A percentile compares a stretch with the other conserved stretches of the same genome.
These are phyloP conservation scores for Thamnophis elegans DNA, from an alignment of 2,797 vertebrate genomes.

Conservation along the genomic window DNA sequence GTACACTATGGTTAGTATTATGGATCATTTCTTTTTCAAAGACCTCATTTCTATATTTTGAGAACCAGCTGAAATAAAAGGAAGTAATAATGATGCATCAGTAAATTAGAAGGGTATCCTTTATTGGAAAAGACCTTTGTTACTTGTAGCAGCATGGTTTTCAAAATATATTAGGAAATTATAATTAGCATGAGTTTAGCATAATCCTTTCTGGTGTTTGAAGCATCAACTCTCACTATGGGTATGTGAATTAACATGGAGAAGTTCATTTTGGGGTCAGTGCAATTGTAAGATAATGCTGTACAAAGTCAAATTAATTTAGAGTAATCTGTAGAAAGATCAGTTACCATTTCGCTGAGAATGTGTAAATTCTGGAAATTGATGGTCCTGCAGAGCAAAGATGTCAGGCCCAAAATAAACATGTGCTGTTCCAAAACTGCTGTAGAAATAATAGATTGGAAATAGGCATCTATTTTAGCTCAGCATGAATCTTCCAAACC, in stretches of 20 bases:
- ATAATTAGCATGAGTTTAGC: conserved; percentile 63
- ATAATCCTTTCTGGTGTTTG: conserved; percentile 54
- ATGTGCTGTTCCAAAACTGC: conserved; percentile 42
- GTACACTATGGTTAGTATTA: neutral
- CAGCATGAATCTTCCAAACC: conserved; percentile 20
- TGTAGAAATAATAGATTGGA: conserved; percentile 38
- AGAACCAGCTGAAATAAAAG: conserved; percentile 21
- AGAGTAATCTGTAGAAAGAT: conserved; percentile 51
- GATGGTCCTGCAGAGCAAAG: conserved; percentile 38
- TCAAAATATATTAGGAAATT: conserved; percentile 62
- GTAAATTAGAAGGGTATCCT: conserved; percentile 48
- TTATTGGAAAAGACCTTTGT: conserved; percentile 60
- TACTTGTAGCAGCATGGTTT: conserved; percentile 68
- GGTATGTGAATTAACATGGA: conserved; percentile 62
- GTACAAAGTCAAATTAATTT: conserved; percentile 68
- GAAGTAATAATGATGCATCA: conserved; percentile 54
- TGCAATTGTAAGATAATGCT: conserved; percentile 63
- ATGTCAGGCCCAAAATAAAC: conserved; percentile 55
- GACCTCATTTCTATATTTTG: neutral
- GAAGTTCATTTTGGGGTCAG: conserved; percentile 57
- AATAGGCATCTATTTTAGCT: conserved; percentile 27
- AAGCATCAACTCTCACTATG: conserved; percentile 50
- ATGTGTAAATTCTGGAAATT: conserved; percentile 50
- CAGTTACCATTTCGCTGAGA: conserved; percentile 40
- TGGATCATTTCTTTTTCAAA: neutral